Base-by-base conservation (phyloP, 2,888 invertebrate genomes). In the Apamea epomidion region DNA sequence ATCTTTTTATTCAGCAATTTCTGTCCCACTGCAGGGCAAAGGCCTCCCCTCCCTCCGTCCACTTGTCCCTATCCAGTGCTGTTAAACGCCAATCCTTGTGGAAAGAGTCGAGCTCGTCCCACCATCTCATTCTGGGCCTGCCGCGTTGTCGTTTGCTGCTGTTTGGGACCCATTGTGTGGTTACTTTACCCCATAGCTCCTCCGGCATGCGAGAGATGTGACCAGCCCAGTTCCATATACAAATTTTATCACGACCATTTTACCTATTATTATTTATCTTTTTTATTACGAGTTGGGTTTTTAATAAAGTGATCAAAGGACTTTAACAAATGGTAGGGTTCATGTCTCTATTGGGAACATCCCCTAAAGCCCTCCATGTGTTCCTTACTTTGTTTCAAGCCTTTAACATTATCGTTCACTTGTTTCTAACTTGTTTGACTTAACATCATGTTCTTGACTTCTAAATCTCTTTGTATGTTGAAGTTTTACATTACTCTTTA, bases 331-430 rank as follows among this genome's bases (percentile, higher is more conserved):
- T 91, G 72, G 92, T 92, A 92, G 85, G 89, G 90, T 29, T 78
- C 82, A 78, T 85, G 87, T 88, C 83, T 91, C 86, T 86, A 87
- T 91, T 83, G 87, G 82, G 88, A 91, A 84, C 89, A 88, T 89
- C 85, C 87, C 88, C 87, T 91, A 78, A 89, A 92, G 89, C 91
- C 84, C 87, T 87, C 83, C 83, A 85, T 87, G 88, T 90, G 81
- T 89, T 90, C 88, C 87, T 90, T 90, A 91, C 90, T 91, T 90
- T 90, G 91, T 92, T 91, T 91, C 89, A 90, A 93, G 90, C 83
- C 88, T 91, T 90, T 82, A 71, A 88, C 87, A 91, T 92, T 90
- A 91, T 90, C 82, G 87, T 87, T 83, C 70, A 88, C 84, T 91
- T 89, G 82, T 90, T 60, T 91, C 86, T 83, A 65, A 88, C 84